phyloP scores from a whole-genome alignment of 2,888 invertebrate genomes.

The Dryocosmus kuriphilus region DNA sequence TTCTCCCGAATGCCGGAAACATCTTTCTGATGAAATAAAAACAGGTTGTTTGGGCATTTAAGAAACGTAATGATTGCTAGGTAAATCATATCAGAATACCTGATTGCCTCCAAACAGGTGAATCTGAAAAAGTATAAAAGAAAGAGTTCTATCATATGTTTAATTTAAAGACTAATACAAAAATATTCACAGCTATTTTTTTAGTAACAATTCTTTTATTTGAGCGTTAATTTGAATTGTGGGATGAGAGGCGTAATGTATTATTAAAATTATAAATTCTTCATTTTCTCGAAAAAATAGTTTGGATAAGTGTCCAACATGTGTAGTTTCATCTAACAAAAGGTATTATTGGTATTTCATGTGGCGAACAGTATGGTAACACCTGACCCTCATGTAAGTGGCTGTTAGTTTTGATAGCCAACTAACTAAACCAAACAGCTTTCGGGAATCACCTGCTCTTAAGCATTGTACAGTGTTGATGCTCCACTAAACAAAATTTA shows the following conservation, averaged over 20 bases:
- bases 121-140: not conserved
- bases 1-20: conserved; percentile 25
- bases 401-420: conserved; percentile 7
- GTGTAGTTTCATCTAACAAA: not conserved
- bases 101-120: conserved; percentile 18
- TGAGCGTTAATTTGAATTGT: not conserved
- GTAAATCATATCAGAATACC: conserved; percentile 9
- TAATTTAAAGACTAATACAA: not conserved
- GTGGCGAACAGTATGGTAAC: not conserved
- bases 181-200: too few species aligned
- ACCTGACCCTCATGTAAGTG: conserved; percentile 20
- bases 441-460: conserved; percentile 25
- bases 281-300: not conserved
- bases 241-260: too few species aligned
- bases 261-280: too few species aligned
- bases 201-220: too few species aligned
- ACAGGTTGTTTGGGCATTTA: conserved; percentile 17
- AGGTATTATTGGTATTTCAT: conserved; percentile 5
- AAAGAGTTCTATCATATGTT: not conserved
- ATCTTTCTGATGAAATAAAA: conserved; percentile 16
- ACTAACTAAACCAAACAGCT: conserved; percentile 4
- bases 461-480: not conserved
- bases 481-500: not conserved
- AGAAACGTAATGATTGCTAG: conserved; percentile 15
- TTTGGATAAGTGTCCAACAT: not conserved